phyloP scores from a whole-genome alignment of 2,797 vertebrate species.

The Leucoraja ocellata region DNA sequence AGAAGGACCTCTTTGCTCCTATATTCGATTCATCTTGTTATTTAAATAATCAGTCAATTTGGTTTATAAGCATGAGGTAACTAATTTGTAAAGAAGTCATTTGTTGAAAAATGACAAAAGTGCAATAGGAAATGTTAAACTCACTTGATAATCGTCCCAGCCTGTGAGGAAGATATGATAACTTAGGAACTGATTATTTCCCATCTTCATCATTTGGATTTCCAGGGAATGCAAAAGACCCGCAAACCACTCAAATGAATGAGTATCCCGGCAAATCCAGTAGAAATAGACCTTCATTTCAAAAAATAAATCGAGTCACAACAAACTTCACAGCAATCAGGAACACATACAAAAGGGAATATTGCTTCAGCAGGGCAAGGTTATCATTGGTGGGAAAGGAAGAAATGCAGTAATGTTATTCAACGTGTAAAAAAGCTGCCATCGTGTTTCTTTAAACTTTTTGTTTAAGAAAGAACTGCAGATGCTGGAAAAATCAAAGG shows the following conservation, averaged over 20 bases:
- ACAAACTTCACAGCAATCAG: neutral
- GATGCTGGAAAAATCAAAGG: no score
- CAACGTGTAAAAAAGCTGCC: neutral
- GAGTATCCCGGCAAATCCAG: slow-evolving; percentile 67
- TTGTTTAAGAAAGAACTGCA: neutral
- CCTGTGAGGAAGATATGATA: slow-evolving; percentile 67
- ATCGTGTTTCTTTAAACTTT: neutral
- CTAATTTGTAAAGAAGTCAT: neutral
- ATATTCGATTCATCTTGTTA: neutral
- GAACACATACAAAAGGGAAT: neutral
- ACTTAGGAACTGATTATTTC: slow-evolving; percentile 58
- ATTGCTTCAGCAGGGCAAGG: neutral
- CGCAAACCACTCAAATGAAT: slow-evolving; percentile 69
- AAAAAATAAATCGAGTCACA: neutral
- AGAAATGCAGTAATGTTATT: neutral
- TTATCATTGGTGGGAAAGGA: neutral
- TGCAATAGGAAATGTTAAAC: slow-evolving; percentile 42
- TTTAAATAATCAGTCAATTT: neutral
- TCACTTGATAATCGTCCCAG: slow-evolving; percentile 71
- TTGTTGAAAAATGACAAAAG: neutral
- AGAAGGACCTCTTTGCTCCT: no score
- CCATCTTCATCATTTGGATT: slow-evolving; percentile 58
- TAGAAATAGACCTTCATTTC: slow-evolving; percentile 65
- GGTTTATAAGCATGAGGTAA: neutral
- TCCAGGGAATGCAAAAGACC: slow-evolving; percentile 64